Evolutionary conservation across 2,797 vertebrate species (phyloP).

Genomic region (Tarsius wallacei): DNA sequence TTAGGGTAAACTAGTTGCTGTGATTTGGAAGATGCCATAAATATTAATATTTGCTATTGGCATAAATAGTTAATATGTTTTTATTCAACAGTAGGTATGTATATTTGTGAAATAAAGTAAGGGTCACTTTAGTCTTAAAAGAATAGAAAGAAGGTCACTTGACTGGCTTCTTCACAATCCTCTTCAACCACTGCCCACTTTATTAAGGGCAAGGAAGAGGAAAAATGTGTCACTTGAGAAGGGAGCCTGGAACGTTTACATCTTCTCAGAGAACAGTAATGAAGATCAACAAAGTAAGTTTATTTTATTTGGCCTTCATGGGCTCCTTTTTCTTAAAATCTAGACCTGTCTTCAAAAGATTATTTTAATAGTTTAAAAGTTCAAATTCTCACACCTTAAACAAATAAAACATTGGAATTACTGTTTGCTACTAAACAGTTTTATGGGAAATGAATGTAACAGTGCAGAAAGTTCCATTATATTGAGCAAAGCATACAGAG

Average conservation of each 20-base stretch:
- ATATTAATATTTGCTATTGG: not conserved
- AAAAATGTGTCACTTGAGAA: not conserved
- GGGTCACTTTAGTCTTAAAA: not conserved
- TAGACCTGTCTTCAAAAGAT: conserved; percentile 39
- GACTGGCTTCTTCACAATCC: not conserved
- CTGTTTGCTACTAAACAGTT: not conserved
- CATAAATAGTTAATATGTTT: not conserved
- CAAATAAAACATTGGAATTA: conserved; percentile 57
- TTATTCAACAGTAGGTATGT: not conserved
- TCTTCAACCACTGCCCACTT: not conserved
- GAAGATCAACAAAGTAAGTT: not conserved
- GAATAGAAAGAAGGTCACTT: not conserved
- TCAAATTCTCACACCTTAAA: conserved; percentile 61
- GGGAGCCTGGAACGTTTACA: not conserved
- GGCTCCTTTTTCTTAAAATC: not conserved
- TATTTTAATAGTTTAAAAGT: conserved; percentile 58
- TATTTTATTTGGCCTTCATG: conserved; percentile 21
- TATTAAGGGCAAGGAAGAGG: not conserved
- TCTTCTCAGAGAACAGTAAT: conserved; percentile 45
- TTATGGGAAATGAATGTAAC: conserved; percentile 31
- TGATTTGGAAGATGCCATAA: not conserved
- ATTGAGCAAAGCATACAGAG: not conserved
- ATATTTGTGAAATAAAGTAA: not conserved
- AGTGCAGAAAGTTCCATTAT: not conserved
- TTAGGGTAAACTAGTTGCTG: not conserved